A percentile compares a stretch with the other conserved stretches of the same genome.
Evolutionary conservation across 2,888 invertebrate species (phyloP).

Genomic region (Nephrotoma flavescens): DNA sequence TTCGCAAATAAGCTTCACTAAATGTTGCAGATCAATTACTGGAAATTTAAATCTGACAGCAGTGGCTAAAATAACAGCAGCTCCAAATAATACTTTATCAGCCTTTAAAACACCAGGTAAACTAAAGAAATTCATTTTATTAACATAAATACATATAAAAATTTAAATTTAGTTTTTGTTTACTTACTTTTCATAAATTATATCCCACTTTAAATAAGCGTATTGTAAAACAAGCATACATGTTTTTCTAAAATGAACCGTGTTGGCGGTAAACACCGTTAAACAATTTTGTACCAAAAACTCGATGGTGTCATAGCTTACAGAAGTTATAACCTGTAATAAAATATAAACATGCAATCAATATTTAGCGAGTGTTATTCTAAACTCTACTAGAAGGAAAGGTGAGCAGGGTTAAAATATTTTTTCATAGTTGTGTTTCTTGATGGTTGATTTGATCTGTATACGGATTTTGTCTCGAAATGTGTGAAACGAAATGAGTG

Average conservation of each 20-base stretch:
- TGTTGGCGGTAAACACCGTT: neutral
- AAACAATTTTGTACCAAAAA: neutral
- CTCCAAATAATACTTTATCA: constrained; percentile 2
- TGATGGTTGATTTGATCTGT: too few species aligned
- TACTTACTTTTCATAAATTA: neutral
- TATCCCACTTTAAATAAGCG: neutral
- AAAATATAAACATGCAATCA: neutral
- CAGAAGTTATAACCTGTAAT: neutral
- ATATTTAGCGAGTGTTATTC: too few species aligned
- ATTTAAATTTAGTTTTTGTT: neutral
- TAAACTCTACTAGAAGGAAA: too few species aligned
- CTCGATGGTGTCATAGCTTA: neutral
- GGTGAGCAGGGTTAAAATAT: too few species aligned
- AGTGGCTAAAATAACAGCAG: neutral
- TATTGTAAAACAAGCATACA: neutral
- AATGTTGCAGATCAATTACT: neutral
- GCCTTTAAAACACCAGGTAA: neutral
- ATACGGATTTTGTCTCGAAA: too few species aligned
- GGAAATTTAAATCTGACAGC: neutral
- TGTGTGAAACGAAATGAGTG: too few species aligned
- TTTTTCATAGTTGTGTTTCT: too few species aligned
- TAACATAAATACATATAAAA: too few species aligned
- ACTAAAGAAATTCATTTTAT: neutral
- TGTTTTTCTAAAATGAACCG: neutral
- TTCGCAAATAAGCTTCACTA: neutral